Evolutionary conservation across 1,140 invertebrate genomes (phyloP).

Genomic region (Platyura marginata): DNA sequence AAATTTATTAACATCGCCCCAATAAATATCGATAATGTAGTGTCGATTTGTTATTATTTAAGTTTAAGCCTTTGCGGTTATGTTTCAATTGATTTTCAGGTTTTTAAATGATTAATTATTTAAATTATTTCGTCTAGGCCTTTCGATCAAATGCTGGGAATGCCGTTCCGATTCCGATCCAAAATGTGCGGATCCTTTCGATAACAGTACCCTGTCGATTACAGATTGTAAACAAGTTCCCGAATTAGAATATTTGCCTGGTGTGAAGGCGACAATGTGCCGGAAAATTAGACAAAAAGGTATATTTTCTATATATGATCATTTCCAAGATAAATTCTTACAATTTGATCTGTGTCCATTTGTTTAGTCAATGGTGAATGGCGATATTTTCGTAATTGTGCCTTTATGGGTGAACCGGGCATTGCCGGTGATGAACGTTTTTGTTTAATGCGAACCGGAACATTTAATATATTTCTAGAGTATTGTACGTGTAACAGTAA

Average conservation of each 20-base stretch:
- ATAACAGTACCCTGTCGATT: constrained; percentile 73
- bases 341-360: background rate
- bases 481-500: constrained; percentile 86
- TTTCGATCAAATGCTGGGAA: constrained; percentile 76
- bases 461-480: constrained; percentile 85
- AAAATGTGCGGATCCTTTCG: constrained; percentile 83
- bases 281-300: constrained; percentile 86
- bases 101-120: background rate
- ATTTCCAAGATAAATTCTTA: background rate
- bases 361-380: constrained; percentile 67
- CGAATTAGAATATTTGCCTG: constrained; percentile 44
- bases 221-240: constrained; percentile 58
- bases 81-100: background rate
- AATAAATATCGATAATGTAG: background rate
- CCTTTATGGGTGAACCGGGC: constrained; percentile 75
- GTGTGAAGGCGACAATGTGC: constrained; percentile 65
- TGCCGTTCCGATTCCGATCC: constrained; percentile 78
- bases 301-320: constrained; percentile 17
- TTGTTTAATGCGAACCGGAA: constrained; percentile 77
- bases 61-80: background rate
- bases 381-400: constrained; percentile 78
- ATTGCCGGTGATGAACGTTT: constrained; percentile 78
- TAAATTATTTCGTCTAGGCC: background rate
- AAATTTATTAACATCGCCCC: background rate
- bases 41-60: background rate